Percentiles rank a stretch among this genome's conserved stretches.
Evolutionary conservation across 2,888 invertebrate genomes (phyloP).

Genomic region (Syrista parreyssii): DNA sequence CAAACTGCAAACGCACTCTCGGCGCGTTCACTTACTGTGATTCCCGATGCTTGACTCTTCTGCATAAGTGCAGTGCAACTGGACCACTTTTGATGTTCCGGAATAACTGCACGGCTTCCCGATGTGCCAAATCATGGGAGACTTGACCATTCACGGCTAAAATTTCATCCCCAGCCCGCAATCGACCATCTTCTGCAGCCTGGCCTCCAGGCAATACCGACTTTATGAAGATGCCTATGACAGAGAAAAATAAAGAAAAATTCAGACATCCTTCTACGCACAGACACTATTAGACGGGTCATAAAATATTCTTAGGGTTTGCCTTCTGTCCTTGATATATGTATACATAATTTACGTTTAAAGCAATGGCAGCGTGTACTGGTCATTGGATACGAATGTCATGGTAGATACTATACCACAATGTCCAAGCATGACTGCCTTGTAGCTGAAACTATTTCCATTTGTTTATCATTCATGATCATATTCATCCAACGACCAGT

Average conservation of each 20-base stretch:
- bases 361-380: not conserved
- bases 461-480: not conserved
- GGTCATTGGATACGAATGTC: not conserved
- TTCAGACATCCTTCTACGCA: not conserved
- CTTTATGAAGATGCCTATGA: constrained; percentile 81
- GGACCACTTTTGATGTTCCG: constrained; percentile 83
- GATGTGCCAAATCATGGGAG: constrained; percentile 83
- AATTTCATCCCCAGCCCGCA: constrained; percentile 87
- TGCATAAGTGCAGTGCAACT: constrained; percentile 79
- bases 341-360: not conserved
- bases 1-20: constrained; percentile 57
- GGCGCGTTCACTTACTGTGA: constrained; percentile 57
- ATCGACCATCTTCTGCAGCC: constrained; percentile 84
- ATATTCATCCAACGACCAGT: not conserved
- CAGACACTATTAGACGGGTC: not conserved
- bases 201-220: constrained; percentile 86
- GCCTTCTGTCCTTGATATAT: not conserved
- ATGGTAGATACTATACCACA: not conserved
- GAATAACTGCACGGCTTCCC: constrained; percentile 83
- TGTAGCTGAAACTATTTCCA: not conserved
- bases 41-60: constrained; percentile 68
- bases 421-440: not conserved
- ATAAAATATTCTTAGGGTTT: not conserved
- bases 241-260: constrained; percentile 15
- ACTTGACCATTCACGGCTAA: constrained; percentile 84